Conservation (phyloP, 2,113 vertebrate genomes). For the Stegastes partitus region DNA sequence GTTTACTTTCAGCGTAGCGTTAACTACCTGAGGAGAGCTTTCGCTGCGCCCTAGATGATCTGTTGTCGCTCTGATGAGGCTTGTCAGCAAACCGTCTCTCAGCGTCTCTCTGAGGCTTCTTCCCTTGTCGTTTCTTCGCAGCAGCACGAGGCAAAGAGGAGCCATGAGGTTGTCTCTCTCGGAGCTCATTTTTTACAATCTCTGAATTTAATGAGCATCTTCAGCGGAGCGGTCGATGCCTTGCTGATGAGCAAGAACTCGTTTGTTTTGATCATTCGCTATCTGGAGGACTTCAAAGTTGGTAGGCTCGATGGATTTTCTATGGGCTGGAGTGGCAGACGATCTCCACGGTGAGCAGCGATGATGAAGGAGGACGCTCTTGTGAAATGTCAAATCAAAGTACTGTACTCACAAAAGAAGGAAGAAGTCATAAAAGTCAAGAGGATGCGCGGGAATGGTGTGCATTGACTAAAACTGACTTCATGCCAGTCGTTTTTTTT, state of each 20-base stretch:
- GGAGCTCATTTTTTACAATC: constrained; percentile 52
- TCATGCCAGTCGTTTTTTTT: not conserved
- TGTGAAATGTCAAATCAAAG: constrained; percentile 56
- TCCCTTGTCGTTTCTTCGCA: constrained; percentile 31
- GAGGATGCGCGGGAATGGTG: not conserved
- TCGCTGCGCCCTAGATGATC: constrained; percentile 24
- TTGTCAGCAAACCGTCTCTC: constrained; percentile 42
- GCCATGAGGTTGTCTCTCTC: constrained; percentile 61
- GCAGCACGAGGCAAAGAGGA: constrained; percentile 34
- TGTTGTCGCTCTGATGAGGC: constrained; percentile 37
- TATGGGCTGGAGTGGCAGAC: constrained; percentile 10
- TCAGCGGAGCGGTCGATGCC: constrained; percentile 55
- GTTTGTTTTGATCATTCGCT: constrained; percentile 64
- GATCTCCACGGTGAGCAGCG: constrained; percentile 1
- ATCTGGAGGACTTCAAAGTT: constrained; percentile 60
- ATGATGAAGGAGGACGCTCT: constrained; percentile 26
- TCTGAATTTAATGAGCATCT: constrained; percentile 71
- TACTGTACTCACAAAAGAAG: not conserved
- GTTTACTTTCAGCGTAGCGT: constrained; percentile 30
- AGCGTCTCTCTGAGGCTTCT: constrained; percentile 21
- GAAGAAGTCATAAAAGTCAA: constrained; percentile 7
- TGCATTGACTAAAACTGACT: not conserved
- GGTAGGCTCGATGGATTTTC: constrained; percentile 39
- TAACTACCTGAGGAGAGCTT: constrained; percentile 33
- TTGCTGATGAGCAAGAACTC: constrained; percentile 68